phyloP scores from a whole-genome alignment of 2,113 vertebrate species.

The Pluvialis apricaria region DNA sequence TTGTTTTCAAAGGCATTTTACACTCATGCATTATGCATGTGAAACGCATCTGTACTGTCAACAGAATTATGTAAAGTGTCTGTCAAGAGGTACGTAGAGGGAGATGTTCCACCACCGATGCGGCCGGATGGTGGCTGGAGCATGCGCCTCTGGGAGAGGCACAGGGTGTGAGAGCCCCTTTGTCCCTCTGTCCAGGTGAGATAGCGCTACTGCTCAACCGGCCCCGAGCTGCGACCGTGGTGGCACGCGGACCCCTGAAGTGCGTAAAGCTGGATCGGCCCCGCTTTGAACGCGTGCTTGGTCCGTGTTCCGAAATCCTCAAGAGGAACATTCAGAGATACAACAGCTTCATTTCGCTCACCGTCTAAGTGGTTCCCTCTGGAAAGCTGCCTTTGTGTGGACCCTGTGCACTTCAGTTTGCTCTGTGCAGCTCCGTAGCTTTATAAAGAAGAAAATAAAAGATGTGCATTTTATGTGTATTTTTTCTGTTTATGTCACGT shows the following conservation, averaged over 20 bases:
- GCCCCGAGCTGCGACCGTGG: conserved; percentile 92
- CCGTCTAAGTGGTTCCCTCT: conserved; percentile 78
- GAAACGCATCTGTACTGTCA: conserved; percentile 39
- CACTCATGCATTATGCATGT: conserved; percentile 58
- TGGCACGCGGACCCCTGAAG: conserved; percentile 91
- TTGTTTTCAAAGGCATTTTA: conserved; percentile 54
- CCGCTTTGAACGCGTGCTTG: conserved; percentile 93
- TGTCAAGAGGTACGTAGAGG: not conserved
- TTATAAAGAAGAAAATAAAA: conserved; percentile 61
- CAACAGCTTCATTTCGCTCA: conserved; percentile 98
- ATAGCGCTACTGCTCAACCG: conserved; percentile 92
- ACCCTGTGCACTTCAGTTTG: conserved; percentile 78
- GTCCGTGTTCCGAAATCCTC: conserved; percentile 96
- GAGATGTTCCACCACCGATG: not conserved
- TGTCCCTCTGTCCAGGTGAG: conserved; percentile 78
- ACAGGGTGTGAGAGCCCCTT: not conserved
- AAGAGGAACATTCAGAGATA: conserved; percentile 98
- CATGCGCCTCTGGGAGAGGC: not conserved
- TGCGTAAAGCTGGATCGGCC: conserved; percentile 96
- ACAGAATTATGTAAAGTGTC: conserved; percentile 40
- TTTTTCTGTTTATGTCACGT: conserved; percentile 68
- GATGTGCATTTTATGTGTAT: conserved; percentile 54
- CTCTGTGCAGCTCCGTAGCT: conserved; percentile 76
- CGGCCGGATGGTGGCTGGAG: not conserved
- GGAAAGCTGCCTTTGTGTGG: conserved; percentile 66